These are phyloP conservation scores for Pagrus major DNA, from an alignment of 2,113 vertebrate genomes.

Conservation along the genomic window DNA sequence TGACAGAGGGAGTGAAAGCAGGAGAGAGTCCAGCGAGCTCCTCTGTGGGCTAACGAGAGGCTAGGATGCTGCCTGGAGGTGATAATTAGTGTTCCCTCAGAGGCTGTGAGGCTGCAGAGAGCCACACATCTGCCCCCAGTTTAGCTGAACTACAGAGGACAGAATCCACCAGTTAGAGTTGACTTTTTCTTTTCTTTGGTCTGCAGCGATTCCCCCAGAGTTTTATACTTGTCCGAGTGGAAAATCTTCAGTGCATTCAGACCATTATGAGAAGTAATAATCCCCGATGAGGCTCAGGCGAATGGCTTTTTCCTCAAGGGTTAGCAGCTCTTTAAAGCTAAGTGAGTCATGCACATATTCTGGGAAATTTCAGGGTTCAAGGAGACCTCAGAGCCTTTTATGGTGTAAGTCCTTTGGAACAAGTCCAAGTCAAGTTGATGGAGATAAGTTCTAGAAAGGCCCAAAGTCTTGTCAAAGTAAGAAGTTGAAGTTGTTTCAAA, in stretches of 20 bases:
- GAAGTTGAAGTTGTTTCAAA: not conserved
- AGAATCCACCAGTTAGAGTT: conserved; percentile 7
- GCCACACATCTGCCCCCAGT: conserved; percentile 21
- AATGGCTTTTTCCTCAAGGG: not conserved
- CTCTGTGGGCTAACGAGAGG: conserved; percentile 34
- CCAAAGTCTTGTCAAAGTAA: not conserved
- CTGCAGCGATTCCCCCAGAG: not conserved
- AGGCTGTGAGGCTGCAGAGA: conserved; percentile 30
- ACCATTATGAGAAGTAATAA: not conserved
- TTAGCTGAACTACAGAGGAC: conserved; percentile 33
- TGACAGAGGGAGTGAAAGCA: conserved; percentile 8
- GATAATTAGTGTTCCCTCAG: conserved; percentile 60
- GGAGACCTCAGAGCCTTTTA: not conserved
- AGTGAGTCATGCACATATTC: not conserved
- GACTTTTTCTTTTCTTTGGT: not conserved
- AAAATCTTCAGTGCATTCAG: conserved; percentile 14
- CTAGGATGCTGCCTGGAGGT: conserved; percentile 34
- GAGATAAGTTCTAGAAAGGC: not conserved
- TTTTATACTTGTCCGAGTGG: not conserved
- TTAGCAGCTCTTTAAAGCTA: not conserved
- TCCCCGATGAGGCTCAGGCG: not conserved
- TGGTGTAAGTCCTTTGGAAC: not conserved
- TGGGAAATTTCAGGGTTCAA: not conserved
- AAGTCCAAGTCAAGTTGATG: not conserved
- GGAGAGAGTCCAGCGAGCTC: conserved; percentile 12